These are phyloP conservation scores for Philonicus albiceps DNA, from an alignment of 2,888 invertebrate species.

Conservation along the genomic window DNA sequence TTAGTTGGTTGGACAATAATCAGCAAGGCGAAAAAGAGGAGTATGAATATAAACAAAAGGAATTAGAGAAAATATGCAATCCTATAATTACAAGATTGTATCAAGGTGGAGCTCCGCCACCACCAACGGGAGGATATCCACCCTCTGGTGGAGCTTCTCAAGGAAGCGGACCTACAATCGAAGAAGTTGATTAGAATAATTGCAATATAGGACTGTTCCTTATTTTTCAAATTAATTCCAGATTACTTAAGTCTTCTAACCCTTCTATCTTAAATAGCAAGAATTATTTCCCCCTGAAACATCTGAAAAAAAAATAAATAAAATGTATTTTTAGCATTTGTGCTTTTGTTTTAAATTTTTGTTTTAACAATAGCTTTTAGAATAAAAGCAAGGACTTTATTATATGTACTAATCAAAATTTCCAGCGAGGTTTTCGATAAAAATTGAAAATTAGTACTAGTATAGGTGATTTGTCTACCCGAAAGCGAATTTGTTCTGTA, in stretches of 20 bases:
- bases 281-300: background rate
- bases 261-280: background rate
- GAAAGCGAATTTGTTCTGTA: too few species aligned
- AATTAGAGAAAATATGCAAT: constrained; percentile 60
- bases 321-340: background rate
- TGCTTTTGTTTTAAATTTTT: background rate
- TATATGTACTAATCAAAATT: too few species aligned
- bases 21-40: constrained; percentile 79
- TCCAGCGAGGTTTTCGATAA: too few species aligned
- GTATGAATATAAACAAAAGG: constrained; percentile 67
- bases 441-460: too few species aligned
- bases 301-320: background rate
- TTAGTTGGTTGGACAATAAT: constrained; percentile 80
- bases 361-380: too few species aligned
- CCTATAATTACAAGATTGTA: constrained; percentile 65
- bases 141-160: constrained; percentile 65
- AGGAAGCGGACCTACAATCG: constrained; percentile 56
- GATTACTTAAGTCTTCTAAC: background rate
- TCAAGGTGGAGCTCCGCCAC: constrained; percentile 29
- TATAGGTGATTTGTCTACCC: too few species aligned
- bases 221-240: background rate
- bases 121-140: constrained; percentile 60
- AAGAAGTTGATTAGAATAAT: constrained; percentile 54
- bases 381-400: too few species aligned
- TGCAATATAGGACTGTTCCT: background rate